Evolutionary conservation across 2,797 vertebrate genomes (phyloP).

Genomic region (Cyclopterus lumpus): DNA sequence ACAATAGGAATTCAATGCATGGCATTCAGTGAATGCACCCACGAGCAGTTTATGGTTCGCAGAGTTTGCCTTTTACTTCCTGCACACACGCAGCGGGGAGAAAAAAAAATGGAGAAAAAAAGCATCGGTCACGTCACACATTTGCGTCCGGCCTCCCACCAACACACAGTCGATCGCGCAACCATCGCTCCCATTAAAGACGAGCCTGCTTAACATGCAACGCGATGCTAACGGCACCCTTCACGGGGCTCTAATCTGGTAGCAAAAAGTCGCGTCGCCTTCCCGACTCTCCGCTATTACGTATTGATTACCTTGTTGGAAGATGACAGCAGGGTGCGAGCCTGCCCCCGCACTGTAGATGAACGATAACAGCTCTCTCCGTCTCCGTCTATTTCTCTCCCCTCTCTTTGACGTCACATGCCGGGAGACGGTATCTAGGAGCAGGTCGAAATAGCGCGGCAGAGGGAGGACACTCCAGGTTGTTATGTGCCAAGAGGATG

Average conservation of each 20-base stretch:
- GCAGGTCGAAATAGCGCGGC: constrained; percentile 82
- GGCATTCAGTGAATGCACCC: neutral
- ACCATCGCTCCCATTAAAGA: constrained; percentile 12
- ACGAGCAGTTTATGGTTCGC: neutral
- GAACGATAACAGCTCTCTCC: constrained; percentile 56
- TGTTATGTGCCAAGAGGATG: constrained; percentile 74
- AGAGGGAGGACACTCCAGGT: constrained; percentile 62
- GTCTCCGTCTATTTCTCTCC: constrained; percentile 30
- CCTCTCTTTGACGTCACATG: constrained; percentile 71
- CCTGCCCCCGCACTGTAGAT: constrained; percentile 56
- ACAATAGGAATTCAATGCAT: neutral
- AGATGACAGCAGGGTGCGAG: constrained; percentile 49
- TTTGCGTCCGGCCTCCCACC: constrained; percentile 1
- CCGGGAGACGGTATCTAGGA: constrained; percentile 75
- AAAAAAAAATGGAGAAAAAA: neutral
- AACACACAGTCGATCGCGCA: constrained; percentile 17
- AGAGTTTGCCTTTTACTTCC: too few species aligned
- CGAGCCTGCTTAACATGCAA: neutral
- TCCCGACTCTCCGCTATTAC: constrained; percentile 39
- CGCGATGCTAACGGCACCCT: neutral
- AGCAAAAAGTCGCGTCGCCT: constrained; percentile 15
- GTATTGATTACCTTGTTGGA: constrained; percentile 55
- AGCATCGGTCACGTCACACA: neutral
- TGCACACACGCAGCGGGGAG: too few species aligned
- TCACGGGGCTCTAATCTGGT: constrained; percentile 5